A percentile compares a stretch with the other conserved stretches of the same genome.
phyloP scores from a whole-genome alignment of 2,888 invertebrate species.

The Corythucha ciliata region DNA sequence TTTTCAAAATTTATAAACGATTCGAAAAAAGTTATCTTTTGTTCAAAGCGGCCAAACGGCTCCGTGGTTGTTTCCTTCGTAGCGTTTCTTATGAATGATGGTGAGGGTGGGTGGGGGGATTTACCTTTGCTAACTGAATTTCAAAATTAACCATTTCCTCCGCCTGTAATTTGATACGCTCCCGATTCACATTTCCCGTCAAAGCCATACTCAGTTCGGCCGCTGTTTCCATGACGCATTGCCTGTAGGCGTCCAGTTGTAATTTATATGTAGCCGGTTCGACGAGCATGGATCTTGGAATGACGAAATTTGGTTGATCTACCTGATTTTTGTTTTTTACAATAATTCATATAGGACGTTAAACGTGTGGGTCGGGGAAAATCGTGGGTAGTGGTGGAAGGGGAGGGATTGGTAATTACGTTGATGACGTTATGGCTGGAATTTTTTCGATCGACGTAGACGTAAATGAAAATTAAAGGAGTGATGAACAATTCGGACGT shows the following conservation, averaged over 20 bases:
- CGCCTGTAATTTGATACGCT: constrained; percentile 38
- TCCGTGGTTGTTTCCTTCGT: too few relatives aligned
- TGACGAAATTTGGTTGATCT: constrained; percentile 38
- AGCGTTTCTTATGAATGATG: too few relatives aligned
- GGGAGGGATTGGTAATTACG: constrained; percentile 28
- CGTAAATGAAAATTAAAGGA: constrained; percentile 53
- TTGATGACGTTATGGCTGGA: constrained; percentile 48
- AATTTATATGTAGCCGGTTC: constrained; percentile 35
- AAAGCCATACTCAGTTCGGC: constrained; percentile 33
- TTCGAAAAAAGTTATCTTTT: too few relatives aligned
- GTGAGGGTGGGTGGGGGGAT: constrained; percentile 24
- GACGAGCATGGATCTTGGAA: constrained; percentile 38
- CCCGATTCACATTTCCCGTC: constrained; percentile 24
- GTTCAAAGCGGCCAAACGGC: too few relatives aligned
- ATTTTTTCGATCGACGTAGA: constrained; percentile 56
- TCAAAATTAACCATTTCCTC: constrained; percentile 45
- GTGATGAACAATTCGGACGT: constrained; percentile 49
- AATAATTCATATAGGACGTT: too few relatives aligned
- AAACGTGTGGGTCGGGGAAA: not conserved
- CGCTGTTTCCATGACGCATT: constrained; percentile 36
- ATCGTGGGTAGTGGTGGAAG: not conserved
- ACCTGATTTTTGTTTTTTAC: too few relatives aligned
- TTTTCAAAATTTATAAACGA: too few relatives aligned
- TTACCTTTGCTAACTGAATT: constrained; percentile 45
- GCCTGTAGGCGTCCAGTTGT: constrained; percentile 36